Base-by-base conservation (phyloP, 2,888 invertebrate species). In the Yponomeuta sedellus region DNA sequence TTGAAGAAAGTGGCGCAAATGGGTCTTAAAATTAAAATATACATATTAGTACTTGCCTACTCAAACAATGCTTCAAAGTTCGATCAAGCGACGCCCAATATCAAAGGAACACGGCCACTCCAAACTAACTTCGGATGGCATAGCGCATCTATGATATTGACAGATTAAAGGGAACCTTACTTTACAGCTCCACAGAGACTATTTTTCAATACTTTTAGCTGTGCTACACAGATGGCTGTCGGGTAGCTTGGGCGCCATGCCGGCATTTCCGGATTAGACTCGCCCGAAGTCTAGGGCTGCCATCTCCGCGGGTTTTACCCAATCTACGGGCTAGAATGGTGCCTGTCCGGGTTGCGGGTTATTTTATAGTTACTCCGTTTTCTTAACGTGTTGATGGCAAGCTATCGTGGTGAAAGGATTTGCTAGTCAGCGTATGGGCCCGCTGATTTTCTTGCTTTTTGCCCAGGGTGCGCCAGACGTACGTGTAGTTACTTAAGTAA, bases 231-330 rank as follows among this genome's bases (percentile, higher is more conserved):
- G 59, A 59, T 59, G 59, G 59, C 59, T 22, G 22, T 20, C 59
- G 59, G 22, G 16, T 22, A 59, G 12, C 59, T 20, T 59, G 52
- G 64, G 64, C 64, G 64, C 64, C 52, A 44, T 22, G 22, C 8
- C 25, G 52, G 64, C 44, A 64, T 64, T 64, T 64, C 64, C 64
- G 64, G 64, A 64, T 39, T n/a, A 28, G n/a, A 22, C 20, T 44
- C 64, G 52, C 44, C 40, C 40, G 22, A 20, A 22, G 11, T 44
- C 25, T 25, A 16, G 44, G 16, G 16, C 4, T 12, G 44, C 16
- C 44, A 52, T 16, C 16, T 34, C 10, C 1, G 8, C 34, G 25
- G 1, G 25, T 25, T 25, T 5, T 2, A 5, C 25, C 25, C 25
- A 25, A 5, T 25, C 25, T 25, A 25, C 25, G 25, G 25, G 25